These are phyloP conservation scores for Asteroscopus sphinx DNA, from an alignment of 2,888 invertebrate genomes.

Conservation along the genomic window DNA sequence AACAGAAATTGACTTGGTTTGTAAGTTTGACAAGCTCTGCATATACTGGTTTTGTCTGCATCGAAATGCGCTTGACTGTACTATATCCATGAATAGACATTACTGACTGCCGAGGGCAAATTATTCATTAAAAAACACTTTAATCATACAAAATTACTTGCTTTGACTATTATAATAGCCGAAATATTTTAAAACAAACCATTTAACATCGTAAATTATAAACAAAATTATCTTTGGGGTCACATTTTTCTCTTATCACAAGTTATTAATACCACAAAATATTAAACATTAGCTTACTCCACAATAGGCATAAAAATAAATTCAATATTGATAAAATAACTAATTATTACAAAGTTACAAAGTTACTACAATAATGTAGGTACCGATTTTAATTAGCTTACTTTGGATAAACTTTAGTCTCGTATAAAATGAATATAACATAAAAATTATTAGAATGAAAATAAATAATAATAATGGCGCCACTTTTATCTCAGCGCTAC, in stretches of 20 bases:
- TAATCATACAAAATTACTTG: slow-evolving; percentile 7
- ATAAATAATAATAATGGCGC: slow-evolving; percentile 39
- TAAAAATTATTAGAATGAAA: slow-evolving; percentile 26
- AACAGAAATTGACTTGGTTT: too few relatives aligned
- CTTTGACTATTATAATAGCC: slow-evolving; percentile 16
- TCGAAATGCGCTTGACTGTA: too few relatives aligned
- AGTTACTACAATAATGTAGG: slow-evolving; percentile 26
- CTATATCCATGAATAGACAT: too few relatives aligned
- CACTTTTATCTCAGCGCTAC: slow-evolving; percentile 48
- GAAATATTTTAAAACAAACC: slow-evolving; percentile 37
- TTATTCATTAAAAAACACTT: neutral
- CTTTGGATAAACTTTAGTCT: slow-evolving; percentile 44
- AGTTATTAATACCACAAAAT: slow-evolving; percentile 36
- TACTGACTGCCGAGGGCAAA: neutral
- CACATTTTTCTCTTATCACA: slow-evolving; percentile 53
- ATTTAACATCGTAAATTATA: slow-evolving; percentile 46
- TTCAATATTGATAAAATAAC: slow-evolving; percentile 43
- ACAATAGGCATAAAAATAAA: slow-evolving; percentile 30
- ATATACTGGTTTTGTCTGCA: too few relatives aligned
- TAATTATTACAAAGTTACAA: slow-evolving; percentile 50
- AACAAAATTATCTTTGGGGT: slow-evolving; percentile 48
- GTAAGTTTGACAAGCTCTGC: too few relatives aligned
- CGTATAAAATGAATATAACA: slow-evolving; percentile 6
- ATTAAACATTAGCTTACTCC: slow-evolving; percentile 26
- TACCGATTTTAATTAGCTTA: slow-evolving; percentile 30